Base-by-base conservation (phyloP, 2,888 invertebrate species). In the Gasteruption jaculator region DNA sequence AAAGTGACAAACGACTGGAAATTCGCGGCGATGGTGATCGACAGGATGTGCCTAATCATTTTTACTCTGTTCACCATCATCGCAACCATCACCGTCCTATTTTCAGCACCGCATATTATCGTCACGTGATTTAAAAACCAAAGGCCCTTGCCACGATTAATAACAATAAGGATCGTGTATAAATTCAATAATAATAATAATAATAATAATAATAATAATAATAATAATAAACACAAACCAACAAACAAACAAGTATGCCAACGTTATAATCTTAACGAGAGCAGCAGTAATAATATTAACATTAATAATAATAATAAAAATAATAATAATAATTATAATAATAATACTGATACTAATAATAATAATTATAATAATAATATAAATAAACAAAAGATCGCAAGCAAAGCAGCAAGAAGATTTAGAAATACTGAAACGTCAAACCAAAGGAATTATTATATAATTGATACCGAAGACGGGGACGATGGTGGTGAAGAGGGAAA, bases 11-110 rank as follows among this genome's bases (percentile, higher is more conserved):
- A 91, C 79, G 94, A 95, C 85, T 96, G 96, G 96, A 94, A 94
- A 81, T 96, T 95, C 79, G 95, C 95, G 75, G 95, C 95, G 44
- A 55, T 95, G 92, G 95, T 96, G 79, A 92, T 96, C 80, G 96
- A 96, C 85, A 87, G 95, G 83, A 85, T 95, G 83, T 96, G 96
- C 87, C 90, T 96, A 85, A 92, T 94, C 82, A 87, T 94, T 81
- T 96, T 96, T 86, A 92, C 93, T 78, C 84, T 91, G 80, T 93
- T 93, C 85, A 93, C 93, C 79, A 90, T 92, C 82, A 85, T 92
- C 77, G 91, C 92, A 76, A 92, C 93, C 76, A 86, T 92, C 80
- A 91, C 91, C 79, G 92, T 93, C 81, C 85, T 94, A 75, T 85
- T 91, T 78, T 90, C 91, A 76, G 93, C 93, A 76, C 93, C 93